These are phyloP conservation scores for Pseudolaguvia tuberculata DNA, from an alignment of 2,113 vertebrate genomes.

Conservation along the genomic window DNA sequence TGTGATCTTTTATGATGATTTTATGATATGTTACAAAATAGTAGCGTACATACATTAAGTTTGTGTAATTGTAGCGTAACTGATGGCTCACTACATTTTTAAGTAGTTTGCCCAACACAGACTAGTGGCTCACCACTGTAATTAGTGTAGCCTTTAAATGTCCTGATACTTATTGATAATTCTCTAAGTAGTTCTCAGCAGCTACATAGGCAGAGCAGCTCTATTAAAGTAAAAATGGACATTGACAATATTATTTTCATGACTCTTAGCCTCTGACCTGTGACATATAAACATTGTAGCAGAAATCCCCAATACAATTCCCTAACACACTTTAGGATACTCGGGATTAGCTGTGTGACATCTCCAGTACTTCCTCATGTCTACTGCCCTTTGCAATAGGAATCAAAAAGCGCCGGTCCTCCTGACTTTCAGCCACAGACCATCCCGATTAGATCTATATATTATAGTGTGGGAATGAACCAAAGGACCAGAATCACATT, in stretches of 20 bases:
- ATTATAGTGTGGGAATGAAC: conserved; percentile 41
- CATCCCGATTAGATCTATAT: neutral
- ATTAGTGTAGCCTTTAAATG: neutral
- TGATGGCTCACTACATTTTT: no score
- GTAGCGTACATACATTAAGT: no score
- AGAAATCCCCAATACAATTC: neutral
- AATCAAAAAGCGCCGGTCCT: conserved; percentile 21
- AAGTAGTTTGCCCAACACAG: no score
- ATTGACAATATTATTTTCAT: conserved; percentile 17
- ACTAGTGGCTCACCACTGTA: no score
- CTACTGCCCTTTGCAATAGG: conserved; percentile 15
- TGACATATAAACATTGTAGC: conserved; percentile 14
- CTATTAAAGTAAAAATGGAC: conserved; percentile 15
- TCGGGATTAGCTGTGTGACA: neutral
- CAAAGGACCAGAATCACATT: neutral
- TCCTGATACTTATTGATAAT: neutral
- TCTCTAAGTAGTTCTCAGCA: neutral
- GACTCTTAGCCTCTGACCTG: conserved; percentile 25
- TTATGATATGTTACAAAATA: no score
- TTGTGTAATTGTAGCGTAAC: neutral
- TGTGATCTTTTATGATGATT: no score
- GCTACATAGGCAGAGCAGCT: neutral
- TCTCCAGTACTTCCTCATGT: neutral
- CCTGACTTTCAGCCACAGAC: conserved; percentile 1
- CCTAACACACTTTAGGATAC: neutral